Percentiles rank a stretch among this genome's conserved stretches.
phyloP scores from a whole-genome alignment of 2,797 vertebrate species.

The Dicrostonyx torquatus region DNA sequence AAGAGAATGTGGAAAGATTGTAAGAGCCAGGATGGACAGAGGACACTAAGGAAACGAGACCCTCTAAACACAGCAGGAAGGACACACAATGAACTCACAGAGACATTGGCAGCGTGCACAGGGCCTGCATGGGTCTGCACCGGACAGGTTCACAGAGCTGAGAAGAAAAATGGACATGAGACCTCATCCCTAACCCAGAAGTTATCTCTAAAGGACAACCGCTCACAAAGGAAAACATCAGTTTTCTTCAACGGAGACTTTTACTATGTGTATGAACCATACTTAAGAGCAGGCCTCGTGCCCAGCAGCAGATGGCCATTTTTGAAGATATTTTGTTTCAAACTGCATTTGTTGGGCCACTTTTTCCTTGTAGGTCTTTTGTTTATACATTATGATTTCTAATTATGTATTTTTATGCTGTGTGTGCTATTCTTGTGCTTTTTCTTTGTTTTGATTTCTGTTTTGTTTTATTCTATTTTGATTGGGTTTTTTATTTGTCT shows the following conservation, averaged over 20 bases:
- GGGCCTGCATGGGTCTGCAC: no score
- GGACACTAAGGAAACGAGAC: neutral
- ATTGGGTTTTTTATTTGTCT: neutral
- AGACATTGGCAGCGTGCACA: no score
- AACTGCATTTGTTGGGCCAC: neutral
- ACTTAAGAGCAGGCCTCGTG: neutral
- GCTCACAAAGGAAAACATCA: neutral
- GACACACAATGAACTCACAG: neutral
- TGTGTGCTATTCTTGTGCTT: no score
- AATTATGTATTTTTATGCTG: neutral
- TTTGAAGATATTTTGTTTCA: neutral
- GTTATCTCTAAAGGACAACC: neutral
- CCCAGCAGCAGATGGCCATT: neutral
- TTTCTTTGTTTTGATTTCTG: neutral
- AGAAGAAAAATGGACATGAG: neutral
- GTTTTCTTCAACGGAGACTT: neutral
- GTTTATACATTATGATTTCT: neutral
- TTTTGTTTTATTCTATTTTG: neutral
- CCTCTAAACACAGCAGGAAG: neutral
- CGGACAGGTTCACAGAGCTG: no score
- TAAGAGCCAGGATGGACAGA: neutral
- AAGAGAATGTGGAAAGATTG: neutral
- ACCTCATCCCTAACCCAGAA: neutral
- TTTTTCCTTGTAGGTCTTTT: neutral
- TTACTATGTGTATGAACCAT: neutral